Evolutionary conservation across 2,797 vertebrate species (phyloP), one percentile per base, ranked within the genome.

Genomic region (Sebastes jordani): DNA sequence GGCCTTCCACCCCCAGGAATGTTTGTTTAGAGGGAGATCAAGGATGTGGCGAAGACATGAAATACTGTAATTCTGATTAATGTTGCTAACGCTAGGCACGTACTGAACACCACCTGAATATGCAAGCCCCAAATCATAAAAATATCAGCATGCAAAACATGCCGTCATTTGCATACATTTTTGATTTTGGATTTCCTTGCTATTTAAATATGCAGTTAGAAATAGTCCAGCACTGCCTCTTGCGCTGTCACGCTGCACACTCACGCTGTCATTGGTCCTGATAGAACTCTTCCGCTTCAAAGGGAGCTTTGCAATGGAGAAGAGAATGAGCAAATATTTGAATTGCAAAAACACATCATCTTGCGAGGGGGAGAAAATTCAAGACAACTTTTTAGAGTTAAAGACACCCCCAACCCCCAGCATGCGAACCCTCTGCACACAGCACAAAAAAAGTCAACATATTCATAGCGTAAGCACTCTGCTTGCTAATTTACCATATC

Each of bases 281-380:
- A 97, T 97, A 97, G 98, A 98, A 98, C 97, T 97, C 96, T 94
- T 93, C 93, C 88, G 96, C 97, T 98, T 99, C 97, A 99, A 99
- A 98, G 96, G 97, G 94, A 94, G 96, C 97, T 97, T 96, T 97
- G 96, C 94, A 88, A 95, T 94, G 95, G 94, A 96, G 97, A 97
- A 95, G 96, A 97, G 95, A 96, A 96, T 94, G 96, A 95, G 95
- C 96, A 97, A 97, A 97, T 97, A 99, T 99, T 98, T 98, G 97
- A 97, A 99, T 98, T 98, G 98, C 97, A 98, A 98, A 96, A 99
- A 97, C 95, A 97, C 95, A 97, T 97, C 95, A 96, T 93, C 95
- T 95, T 94, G 89, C 86, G 71, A 91, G 80, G 86, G 85, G 74
- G 86, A 85, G 91, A 88, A 92, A 92, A 94, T 95, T 95, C 85